These are phyloP conservation scores for Stratiolaelaps scimitus DNA, from an alignment of 1,140 invertebrate genomes.

Conservation along the genomic window DNA sequence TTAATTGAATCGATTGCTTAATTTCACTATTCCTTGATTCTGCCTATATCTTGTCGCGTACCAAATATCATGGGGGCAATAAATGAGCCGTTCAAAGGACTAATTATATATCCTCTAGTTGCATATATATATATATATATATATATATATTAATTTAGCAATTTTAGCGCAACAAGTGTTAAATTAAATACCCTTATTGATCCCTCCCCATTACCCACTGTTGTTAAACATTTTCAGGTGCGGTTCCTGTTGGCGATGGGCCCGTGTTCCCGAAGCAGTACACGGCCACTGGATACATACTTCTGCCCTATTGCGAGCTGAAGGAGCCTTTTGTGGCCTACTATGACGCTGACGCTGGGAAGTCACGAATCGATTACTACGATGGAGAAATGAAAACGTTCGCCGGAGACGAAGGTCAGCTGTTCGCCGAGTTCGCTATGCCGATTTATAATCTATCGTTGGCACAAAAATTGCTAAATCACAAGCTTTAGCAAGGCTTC, in stretches of 20 bases:
- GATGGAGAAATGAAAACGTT: constrained; percentile 49
- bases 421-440: neutral
- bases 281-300: constrained; percentile 30
- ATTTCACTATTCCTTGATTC: too few species aligned
- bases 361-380: constrained; percentile 86
- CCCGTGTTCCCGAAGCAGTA: constrained; percentile 1
- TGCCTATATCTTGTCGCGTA: too few species aligned
- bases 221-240: too few species aligned
- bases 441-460: neutral
- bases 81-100: too few species aligned
- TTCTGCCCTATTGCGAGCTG: constrained; percentile 84
- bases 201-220: too few species aligned
- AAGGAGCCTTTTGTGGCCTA: constrained; percentile 68
- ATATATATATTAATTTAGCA: too few species aligned
- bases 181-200: too few species aligned
- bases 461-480: neutral
- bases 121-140: too few species aligned
- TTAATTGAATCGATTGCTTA: too few species aligned
- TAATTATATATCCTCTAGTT: too few species aligned
- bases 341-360: constrained; percentile 57
- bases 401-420: neutral
- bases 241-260: neutral
- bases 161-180: too few species aligned
- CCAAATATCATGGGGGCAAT: too few species aligned
- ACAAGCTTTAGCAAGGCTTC: neutral